Evolutionary conservation across 2,113 vertebrate species (phyloP), one percentile per base, ranked within the genome.

Genomic region (Tachysurus fulvidraco): DNA sequence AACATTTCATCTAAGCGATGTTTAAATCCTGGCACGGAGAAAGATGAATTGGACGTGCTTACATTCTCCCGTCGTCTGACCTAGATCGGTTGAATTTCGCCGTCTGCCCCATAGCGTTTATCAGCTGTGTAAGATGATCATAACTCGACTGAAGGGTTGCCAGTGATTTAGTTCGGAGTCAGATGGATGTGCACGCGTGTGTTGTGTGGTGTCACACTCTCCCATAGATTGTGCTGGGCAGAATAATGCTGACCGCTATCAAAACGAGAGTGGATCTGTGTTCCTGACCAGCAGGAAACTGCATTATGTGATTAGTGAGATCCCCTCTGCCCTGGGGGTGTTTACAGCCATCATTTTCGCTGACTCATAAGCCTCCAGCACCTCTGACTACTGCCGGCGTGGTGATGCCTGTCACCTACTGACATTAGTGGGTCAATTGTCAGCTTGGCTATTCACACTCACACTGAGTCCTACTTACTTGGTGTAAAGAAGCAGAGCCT

Each of bases 351-450:
- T 90, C 55, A 87, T 90, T 87, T 91, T 85, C 83, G 92, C 93
- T 92, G 93, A 94, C 92, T 90, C 90, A 88, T 86, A 46, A 85
- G 85, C 90, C 90, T 69, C 90, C 93, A 92, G 94, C 94, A 93
- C 91, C 92, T 91, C 78, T 64, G 81, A 91, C 91, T 89, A 91
- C 59, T 78, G 57, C 90, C 88, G 89, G 89, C 73, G 36, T 13
- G 81, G 60, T 85, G 88, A 90, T 89, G 90, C 86, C 82, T 59
- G 79, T 89, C 90, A 89, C 89, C 50, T n/a, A 2, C 81, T 93
- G 94, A 94, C 92, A 93, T 92, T 91, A 93, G 93, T 93, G 87
- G 94, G 92, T 92, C 92, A 90, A 83, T 93, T 92, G 93, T 94
- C 92, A 92, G 86, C 76, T 67, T 59, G 83, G 67, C 86, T 89